Percentiles rank a stretch among this genome's conserved stretches.
These are phyloP conservation scores for Tuberolachnus salignus DNA, from an alignment of 2,888 invertebrate genomes.

Conservation along the genomic window DNA sequence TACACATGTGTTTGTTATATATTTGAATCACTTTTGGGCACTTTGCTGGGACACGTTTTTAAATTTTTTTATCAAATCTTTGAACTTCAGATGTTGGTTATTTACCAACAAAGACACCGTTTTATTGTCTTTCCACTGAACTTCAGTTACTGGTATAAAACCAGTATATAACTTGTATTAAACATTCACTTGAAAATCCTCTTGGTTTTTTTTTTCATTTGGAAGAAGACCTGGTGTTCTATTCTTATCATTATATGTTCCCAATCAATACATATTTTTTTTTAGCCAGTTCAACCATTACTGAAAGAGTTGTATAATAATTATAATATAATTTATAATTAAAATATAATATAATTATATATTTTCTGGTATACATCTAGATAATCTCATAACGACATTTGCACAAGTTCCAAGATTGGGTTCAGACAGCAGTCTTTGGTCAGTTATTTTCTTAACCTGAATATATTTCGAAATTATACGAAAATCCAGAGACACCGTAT, in stretches of 20 bases:
- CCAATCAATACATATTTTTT: constrained; percentile 2
- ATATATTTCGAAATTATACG: constrained; percentile 35
- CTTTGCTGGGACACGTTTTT: not conserved
- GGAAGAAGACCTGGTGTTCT: too few relatives aligned
- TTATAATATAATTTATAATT: constrained; percentile 8
- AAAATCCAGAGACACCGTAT: constrained; percentile 26
- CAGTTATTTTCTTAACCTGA: not conserved
- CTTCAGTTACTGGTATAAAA: not conserved
- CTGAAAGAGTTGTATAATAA: not conserved
- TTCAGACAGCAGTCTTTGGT: not conserved
- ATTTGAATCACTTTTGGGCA: not conserved
- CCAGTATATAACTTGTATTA: not conserved
- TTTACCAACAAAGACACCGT: constrained; percentile 7
- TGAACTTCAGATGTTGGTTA: constrained; percentile 1
- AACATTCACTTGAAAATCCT: not conserved
- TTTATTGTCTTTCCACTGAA: constrained; percentile 10
- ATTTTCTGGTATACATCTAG: constrained; percentile 24
- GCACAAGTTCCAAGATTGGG: constrained; percentile 1
- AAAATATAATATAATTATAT: too few relatives aligned
- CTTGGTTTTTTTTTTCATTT: not conserved
- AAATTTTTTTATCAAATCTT: not conserved
- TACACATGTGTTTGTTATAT: constrained; percentile 7
- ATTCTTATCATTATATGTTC: not conserved
- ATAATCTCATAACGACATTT: constrained; percentile 17
- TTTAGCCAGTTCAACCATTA: constrained; percentile 5